These are phyloP conservation scores for Porites lobata DNA, from an alignment of 92 coral and sea anemone species.

Conservation along the genomic window DNA sequence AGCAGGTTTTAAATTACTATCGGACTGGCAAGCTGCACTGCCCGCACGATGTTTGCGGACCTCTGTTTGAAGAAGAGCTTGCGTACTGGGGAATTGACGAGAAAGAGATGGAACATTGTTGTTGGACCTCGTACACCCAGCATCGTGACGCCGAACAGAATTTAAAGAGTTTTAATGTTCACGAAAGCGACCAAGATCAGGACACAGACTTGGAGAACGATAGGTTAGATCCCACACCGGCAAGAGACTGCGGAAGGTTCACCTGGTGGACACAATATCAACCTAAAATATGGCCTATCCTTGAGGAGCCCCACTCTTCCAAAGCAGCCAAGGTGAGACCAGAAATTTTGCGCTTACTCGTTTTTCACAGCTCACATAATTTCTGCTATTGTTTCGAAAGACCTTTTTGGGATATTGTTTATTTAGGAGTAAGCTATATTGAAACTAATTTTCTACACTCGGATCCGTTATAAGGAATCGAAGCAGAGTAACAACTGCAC, in stretches of 20 bases:
- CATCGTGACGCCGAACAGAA: conserved; percentile 97
- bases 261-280: conserved; percentile 81
- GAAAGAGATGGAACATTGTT: conserved; percentile 97
- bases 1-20: conserved; percentile 90
- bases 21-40: conserved; percentile 96
- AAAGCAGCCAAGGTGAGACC: conserved; percentile 88
- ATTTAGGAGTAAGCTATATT: conserved; percentile 1
- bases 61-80: conserved; percentile 93
- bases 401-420: conserved; percentile 28
- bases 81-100: conserved; percentile 98
- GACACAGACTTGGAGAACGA: conserved; percentile 68
- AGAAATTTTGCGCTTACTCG: neutral
- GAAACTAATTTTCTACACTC: neutral
- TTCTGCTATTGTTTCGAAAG: conserved; percentile 1
- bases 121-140: conserved; percentile 95
- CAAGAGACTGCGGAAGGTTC: conserved; percentile 57
- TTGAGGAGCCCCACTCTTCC: conserved; percentile 97
- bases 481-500: too few species aligned
- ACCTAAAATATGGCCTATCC: conserved; percentile 86
- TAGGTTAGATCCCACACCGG: conserved; percentile 31
- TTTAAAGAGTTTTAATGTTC: conserved; percentile 86
- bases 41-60: conserved; percentile 96
- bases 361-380: neutral
- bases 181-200: conserved; percentile 65
- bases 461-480: neutral